Base-by-base conservation (phyloP, 2,113 vertebrate species). In the Diadophis punctatus region DNA sequence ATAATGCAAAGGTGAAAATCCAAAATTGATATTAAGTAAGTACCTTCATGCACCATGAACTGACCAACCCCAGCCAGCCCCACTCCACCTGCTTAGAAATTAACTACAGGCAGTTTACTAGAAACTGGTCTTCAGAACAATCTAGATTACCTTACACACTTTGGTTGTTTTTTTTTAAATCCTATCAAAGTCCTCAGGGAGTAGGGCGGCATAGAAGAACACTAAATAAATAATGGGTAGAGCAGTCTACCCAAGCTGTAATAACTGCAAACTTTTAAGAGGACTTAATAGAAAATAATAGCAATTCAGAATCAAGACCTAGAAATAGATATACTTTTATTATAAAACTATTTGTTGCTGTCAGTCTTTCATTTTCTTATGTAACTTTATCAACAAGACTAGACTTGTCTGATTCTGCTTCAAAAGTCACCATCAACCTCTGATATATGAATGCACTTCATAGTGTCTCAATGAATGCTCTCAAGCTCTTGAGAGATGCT, bases 401-500 rank as follows among this genome's bases (percentile, higher is more conserved):
- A 18, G 53, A 56, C 1, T 4, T n/a, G 86, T 90, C 55, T 91
- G 80, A 74, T 14, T 8, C 9, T 68, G 56, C 86, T 94, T 95
- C 91, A 95, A 94, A 94, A 92, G 18, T 2, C 22, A 48, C 34
- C 43, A 48, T 8, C 91, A 91, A 68, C 93, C 93, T 94, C 43
- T 53, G 89, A 93, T 46, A 49, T 39, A 91, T 95, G 30, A 49
- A 18, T 90, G 27, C 9, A n/a, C 90, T 27, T 90, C 30, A 56
- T 90, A 87, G 74, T 92, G 92, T 94, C 92, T 52, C 96, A 94
- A 93, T 91, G 94, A 95, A 86, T 89, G 94, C 60, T 20, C 91
- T 23, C 92, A 95, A 96, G 94, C 85, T 92, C 95, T 95, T 93
- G 93, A 91, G 91, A 84, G 92, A 86, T 95, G 85, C 94, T 96